Evolutionary conservation across 2,113 vertebrate species (phyloP).

Genomic region (Machaerirhynchus nigripectus): DNA sequence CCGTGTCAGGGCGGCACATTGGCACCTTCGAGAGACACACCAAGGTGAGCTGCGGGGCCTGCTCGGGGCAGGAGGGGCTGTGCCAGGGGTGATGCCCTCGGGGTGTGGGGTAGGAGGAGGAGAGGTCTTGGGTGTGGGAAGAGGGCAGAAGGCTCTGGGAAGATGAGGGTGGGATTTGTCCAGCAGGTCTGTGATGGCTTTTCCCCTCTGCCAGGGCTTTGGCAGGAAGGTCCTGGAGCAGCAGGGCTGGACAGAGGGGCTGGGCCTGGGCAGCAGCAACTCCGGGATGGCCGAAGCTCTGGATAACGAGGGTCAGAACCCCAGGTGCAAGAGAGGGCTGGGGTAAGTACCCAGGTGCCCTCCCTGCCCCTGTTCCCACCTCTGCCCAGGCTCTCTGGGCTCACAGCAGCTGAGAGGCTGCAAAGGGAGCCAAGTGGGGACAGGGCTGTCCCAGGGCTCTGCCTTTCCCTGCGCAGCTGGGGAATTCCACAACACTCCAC

Average conservation of each 20-base stretch:
- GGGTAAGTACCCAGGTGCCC: slow-evolving; percentile 75
- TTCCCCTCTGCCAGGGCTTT: slow-evolving; percentile 77
- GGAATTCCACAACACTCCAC: not conserved
- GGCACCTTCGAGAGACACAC: slow-evolving; percentile 91
- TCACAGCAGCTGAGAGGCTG: not conserved
- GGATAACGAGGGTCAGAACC: slow-evolving; percentile 90
- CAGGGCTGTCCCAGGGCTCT: not conserved
- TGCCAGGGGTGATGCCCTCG: fast-evolving
- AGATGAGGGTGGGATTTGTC: not conserved
- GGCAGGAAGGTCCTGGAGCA: slow-evolving; percentile 92
- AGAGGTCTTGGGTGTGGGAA: not conserved
- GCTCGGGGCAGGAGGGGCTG: not conserved
- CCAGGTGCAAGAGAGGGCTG: slow-evolving; percentile 91
- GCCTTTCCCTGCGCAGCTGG: not conserved
- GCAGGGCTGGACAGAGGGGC: slow-evolving; percentile 93
- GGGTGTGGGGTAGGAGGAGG: not conserved
- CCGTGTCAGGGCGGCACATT: slow-evolving; percentile 69
- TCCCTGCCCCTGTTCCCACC: not conserved
- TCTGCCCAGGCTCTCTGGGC: not conserved
- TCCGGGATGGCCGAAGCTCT: slow-evolving; percentile 86
- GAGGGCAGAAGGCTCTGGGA: not conserved
- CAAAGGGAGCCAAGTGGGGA: not conserved
- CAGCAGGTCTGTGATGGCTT: not conserved
- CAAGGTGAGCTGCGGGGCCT: slow-evolving; percentile 73
- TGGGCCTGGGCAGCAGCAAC: slow-evolving; percentile 84